A percentile compares a stretch with the other conserved stretches of the same genome.
Conservation (phyloP, 1,140 invertebrate species). For the Antheraea mylitta region DNA sequence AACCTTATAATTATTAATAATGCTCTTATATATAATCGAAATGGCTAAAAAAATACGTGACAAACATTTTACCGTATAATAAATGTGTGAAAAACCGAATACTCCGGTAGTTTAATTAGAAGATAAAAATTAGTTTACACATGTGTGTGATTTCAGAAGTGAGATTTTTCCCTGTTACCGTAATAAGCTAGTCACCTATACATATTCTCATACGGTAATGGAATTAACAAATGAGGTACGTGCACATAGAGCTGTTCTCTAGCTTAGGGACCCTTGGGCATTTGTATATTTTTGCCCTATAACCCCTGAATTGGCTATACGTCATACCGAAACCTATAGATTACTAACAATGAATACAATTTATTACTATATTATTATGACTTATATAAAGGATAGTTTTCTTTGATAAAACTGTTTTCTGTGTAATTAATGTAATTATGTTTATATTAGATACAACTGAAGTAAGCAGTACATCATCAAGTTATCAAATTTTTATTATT, state of each 20-base stretch:
- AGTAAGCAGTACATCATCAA: too few relatives aligned
- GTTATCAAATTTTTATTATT: too few relatives aligned
- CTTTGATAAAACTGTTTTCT: not conserved
- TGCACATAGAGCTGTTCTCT: not conserved
- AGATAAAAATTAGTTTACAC: too few relatives aligned
- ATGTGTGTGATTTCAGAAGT: too few relatives aligned
- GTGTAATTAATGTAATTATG: not conserved
- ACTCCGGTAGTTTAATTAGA: too few relatives aligned
- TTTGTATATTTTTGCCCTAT: conserved; percentile 12
- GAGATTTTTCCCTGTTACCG: not conserved
- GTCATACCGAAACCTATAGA: not conserved
- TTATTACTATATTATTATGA: not conserved
- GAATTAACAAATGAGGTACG: conserved; percentile 9
- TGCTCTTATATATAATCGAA: too few relatives aligned
- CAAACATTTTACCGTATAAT: too few relatives aligned
- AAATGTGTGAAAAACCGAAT: not conserved
- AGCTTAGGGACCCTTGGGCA: conserved; percentile 13
- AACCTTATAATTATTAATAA: too few relatives aligned
- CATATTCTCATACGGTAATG: not conserved
- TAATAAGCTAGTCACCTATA: conserved; percentile 7
- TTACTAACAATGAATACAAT: not conserved
- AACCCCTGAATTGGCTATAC: conserved; percentile 16
- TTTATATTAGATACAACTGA: too few relatives aligned
- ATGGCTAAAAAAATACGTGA: too few relatives aligned
- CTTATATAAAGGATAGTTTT: not conserved